phyloP scores from a whole-genome alignment of 2,888 invertebrate genomes.

The Automeris io region DNA sequence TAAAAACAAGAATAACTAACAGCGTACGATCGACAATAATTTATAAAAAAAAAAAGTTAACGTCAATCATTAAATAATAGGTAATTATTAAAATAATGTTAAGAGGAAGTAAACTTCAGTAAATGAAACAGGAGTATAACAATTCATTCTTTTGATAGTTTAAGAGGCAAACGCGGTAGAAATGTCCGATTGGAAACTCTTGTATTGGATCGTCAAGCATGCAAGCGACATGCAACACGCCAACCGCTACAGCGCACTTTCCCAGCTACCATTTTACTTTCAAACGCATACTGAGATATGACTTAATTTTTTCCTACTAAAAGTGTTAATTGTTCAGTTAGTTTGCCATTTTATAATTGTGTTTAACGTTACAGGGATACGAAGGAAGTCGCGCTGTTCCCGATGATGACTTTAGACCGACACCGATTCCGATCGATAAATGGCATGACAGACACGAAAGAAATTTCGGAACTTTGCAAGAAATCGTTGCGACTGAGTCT shows the following conservation, averaged over 20 bases:
- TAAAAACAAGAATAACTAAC: no score
- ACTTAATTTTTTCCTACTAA: slow-evolving; percentile 28
- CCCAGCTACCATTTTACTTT: slow-evolving; percentile 71
- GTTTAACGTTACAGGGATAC: slow-evolving; percentile 44
- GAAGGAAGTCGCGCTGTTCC: slow-evolving; percentile 37
- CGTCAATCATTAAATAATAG: no score
- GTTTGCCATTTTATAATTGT: slow-evolving; percentile 19
- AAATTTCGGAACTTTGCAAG: slow-evolving; percentile 40
- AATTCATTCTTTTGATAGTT: neutral
- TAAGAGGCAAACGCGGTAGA: slow-evolving; percentile 14
- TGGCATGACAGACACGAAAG: slow-evolving; percentile 41
- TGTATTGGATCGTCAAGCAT: slow-evolving; percentile 42
- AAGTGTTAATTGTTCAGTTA: slow-evolving; percentile 16
- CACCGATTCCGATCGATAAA: slow-evolving; percentile 57
- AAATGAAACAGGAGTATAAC: neutral
- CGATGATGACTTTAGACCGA: slow-evolving; percentile 56
- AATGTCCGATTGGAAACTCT: slow-evolving; percentile 58
- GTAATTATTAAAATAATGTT: no score
- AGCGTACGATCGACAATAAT: no score
- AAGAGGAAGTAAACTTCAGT: no score
- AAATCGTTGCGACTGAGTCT: slow-evolving; percentile 34
- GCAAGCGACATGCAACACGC: slow-evolving; percentile 47
- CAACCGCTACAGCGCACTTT: slow-evolving; percentile 50
- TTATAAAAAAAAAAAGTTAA: no score
- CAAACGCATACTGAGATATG: slow-evolving; percentile 61